These are phyloP conservation scores for Hydrochoerus hydrochaeris DNA, from an alignment of 2,113 vertebrate genomes.

Conservation along the genomic window DNA sequence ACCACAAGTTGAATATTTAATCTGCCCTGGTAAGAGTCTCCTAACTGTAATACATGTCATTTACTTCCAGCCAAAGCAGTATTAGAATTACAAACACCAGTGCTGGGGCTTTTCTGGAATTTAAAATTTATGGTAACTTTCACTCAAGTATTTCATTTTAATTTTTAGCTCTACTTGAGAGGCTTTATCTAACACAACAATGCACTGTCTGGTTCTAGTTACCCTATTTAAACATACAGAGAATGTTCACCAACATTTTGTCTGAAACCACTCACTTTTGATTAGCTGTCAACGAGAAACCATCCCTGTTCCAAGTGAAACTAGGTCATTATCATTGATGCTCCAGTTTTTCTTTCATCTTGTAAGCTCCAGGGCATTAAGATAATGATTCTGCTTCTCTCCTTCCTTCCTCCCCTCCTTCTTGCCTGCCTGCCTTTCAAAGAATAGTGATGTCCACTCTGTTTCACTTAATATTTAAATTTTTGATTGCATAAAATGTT, in stretches of 20 bases:
- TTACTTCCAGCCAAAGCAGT: not conserved
- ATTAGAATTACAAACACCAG: not conserved
- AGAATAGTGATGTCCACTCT: slow-evolving; percentile 18
- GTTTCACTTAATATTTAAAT: slow-evolving; percentile 44
- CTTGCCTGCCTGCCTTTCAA: not conserved
- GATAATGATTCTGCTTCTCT: slow-evolving; percentile 12
- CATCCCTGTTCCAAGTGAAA: slow-evolving; percentile 46
- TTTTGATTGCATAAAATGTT: slow-evolving; percentile 24
- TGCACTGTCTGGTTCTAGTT: not conserved
- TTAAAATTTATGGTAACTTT: slow-evolving; percentile 49
- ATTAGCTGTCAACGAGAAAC: slow-evolving; percentile 53
- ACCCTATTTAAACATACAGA: slow-evolving; percentile 8
- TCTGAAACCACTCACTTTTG: slow-evolving; percentile 50
- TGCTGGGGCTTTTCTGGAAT: slow-evolving; percentile 48
- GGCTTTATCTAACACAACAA: slow-evolving; percentile 22
- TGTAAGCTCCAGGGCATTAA: slow-evolving; percentile 39
- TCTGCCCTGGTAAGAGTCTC: not conserved
- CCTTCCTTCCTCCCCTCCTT: not conserved
- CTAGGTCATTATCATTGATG: slow-evolving; percentile 41
- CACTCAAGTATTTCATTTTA: slow-evolving; percentile 28
- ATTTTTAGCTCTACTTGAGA: slow-evolving; percentile 53
- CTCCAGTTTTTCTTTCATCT: slow-evolving; percentile 58
- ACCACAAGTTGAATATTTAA: slow-evolving; percentile 16
- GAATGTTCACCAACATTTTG: slow-evolving; percentile 48
- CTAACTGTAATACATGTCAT: not conserved